Evolutionary conservation across 2,888 invertebrate species (phyloP), one percentile per base, ranked within the genome.

Genomic region (Iphiclides podalirius): DNA sequence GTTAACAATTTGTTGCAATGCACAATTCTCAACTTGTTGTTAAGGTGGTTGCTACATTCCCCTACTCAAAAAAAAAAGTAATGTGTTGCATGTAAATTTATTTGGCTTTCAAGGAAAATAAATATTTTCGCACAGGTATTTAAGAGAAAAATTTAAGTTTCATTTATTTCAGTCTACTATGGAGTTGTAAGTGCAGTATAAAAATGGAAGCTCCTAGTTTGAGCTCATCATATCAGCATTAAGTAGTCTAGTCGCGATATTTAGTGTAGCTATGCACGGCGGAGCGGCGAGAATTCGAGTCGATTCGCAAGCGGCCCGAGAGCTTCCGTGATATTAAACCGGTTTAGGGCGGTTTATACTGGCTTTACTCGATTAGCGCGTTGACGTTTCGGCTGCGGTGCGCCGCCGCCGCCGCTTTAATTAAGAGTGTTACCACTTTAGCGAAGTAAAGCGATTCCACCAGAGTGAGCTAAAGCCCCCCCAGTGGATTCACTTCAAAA

Each of bases 361-460:
- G 79, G 83, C 78, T 86, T 83, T 81, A 84, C 83, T 82, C 82
- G 83, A 86, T 85, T 82, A 86, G 73, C 79, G 75, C 75, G 79
- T 76, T 78, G 77, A 72, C 79, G 76, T 61, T 59, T 48, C 43
- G 52, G 57, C 63, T 59, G 67, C 69, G 70, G 75, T 6, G 20
- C 20, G 72, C 8, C n/a, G 31, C n/a, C 20, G 6, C 20, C 31
- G 79, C 74, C 61, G 70, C 76, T 79, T 80, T 80, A 79, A 79
- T 79, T 79, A 76, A 38, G 43, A 31, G 37, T 12, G 20, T 48
- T 41, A 35, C 39, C 2, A 34, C n/a, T 14, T 42, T 42, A 42
- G 36, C 17, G 14, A 15, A 17, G 20, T 38, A 35, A 12, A 11
- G 31, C 31, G 11, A 31, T 31, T 31, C 11, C 31, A n/a, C 31